Percentiles rank a stretch among this genome's conserved stretches.
Evolutionary conservation across 2,888 invertebrate species (phyloP).

Genomic region (Tiliacea citrago): DNA sequence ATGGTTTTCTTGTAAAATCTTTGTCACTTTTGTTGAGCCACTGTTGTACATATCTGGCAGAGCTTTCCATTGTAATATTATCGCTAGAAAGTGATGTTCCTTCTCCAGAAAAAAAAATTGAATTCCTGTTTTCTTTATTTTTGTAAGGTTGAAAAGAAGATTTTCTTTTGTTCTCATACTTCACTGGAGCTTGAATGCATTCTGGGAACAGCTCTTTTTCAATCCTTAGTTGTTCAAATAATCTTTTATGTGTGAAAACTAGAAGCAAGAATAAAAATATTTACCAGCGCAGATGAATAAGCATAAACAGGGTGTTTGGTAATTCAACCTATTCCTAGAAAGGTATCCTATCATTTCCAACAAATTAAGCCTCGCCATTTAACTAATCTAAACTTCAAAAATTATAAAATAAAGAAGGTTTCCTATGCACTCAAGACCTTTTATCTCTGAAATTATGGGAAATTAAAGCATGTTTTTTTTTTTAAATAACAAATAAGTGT

Average conservation of each 20-base stretch:
- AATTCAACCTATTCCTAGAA: too few species aligned
- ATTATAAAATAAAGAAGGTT: too few species aligned
- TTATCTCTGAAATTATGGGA: too few species aligned
- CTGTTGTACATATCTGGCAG: slow-evolving; percentile 77
- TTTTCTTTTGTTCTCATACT: slow-evolving; percentile 84
- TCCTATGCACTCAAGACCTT: too few species aligned
- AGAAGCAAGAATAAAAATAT: slow-evolving; percentile 61
- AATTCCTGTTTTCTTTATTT: slow-evolving; percentile 75
- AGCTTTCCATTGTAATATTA: slow-evolving; percentile 78
- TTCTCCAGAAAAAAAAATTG: slow-evolving; percentile 77
- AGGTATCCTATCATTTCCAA: too few species aligned
- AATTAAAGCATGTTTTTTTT: too few species aligned
- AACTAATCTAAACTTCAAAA: too few species aligned
- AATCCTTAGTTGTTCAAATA: slow-evolving; percentile 80
- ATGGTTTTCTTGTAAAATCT: slow-evolving; percentile 76
- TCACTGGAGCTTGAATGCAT: slow-evolving; percentile 84
- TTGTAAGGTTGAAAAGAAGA: slow-evolving; percentile 63
- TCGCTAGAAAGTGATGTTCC: slow-evolving; percentile 61
- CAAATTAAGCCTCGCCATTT: too few species aligned
- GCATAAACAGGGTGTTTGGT: neutral
- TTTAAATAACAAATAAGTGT: too few species aligned
- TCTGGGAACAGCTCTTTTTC: slow-evolving; percentile 86
- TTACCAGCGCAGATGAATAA: neutral
- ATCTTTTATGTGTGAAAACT: slow-evolving; percentile 78
- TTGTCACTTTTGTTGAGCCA: slow-evolving; percentile 80